These are phyloP conservation scores for Teleopsis dalmanni DNA, from an alignment of 1,140 invertebrate species.

Conservation along the genomic window DNA sequence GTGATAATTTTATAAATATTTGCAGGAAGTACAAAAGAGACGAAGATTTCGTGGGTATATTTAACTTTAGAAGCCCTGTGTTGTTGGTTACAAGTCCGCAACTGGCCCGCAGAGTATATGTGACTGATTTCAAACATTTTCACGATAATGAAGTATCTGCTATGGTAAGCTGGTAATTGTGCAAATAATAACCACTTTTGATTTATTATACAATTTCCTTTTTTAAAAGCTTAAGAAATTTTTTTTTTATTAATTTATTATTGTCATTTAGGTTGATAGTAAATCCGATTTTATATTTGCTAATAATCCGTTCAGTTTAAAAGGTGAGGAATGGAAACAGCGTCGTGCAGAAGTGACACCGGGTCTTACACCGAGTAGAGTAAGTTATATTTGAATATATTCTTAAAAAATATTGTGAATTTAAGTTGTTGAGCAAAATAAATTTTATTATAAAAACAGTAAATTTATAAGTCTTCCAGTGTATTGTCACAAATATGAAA, in stretches of 20 bases:
- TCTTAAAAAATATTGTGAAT: too few species aligned
- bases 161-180: constrained; percentile 1
- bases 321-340: constrained; percentile 49
- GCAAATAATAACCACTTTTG: background rate
- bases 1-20: background rate
- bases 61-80: constrained; percentile 20
- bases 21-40: constrained; percentile 25
- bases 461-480: too few species aligned
- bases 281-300: constrained; percentile 44
- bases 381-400: constrained; percentile 14
- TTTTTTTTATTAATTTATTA: too few species aligned
- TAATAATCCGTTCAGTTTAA: constrained; percentile 44
- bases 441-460: too few species aligned
- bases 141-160: constrained; percentile 30
- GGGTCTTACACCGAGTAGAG: constrained; percentile 46
- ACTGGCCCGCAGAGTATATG: constrained; percentile 46
- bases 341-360: constrained; percentile 49
- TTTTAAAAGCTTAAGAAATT: too few species aligned
- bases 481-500: too few species aligned
- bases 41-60: constrained; percentile 32
- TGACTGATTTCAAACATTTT: constrained; percentile 47
- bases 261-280: constrained; percentile 25
- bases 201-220: too few species aligned
- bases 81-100: constrained; percentile 47
- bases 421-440: too few species aligned